Base-by-base conservation (phyloP, 2,888 invertebrate species). In the Orgyia antiqua region DNA sequence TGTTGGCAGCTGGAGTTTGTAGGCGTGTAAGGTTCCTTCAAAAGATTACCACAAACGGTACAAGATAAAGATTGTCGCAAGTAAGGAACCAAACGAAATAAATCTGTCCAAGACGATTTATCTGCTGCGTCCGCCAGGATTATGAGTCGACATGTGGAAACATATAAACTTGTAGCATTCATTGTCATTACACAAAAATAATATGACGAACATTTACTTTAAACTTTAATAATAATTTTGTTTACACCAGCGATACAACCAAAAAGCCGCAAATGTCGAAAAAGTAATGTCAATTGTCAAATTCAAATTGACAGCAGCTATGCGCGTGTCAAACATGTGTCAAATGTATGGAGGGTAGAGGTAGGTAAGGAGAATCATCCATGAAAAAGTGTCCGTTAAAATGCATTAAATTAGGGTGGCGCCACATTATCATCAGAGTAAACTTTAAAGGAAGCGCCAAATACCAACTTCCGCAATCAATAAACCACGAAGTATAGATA, bases 61-160 rank as follows among this genome's bases (percentile, higher is more conserved):
- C 97, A 97, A 51, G 94, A 93, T 56, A 97, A 87, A 43, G 94
- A 93, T 71, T 95, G 94, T 36, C 96, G 89, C 64, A 97, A 88
- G 79, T 94, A 94, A 3, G 95, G 94, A 52, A 97, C 89, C 59
- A 94, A 89, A 54, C 93, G 89, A 77, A 93, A 93, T 54, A 96
- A 88, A 79, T 96, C 95, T 31, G 90, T 89, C 92, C 94, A 93
- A 33, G 92, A 89, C 64, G 90, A 90, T 49, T 91, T 90, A 68
- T 92, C 91, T 36, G 89, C 88, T 26, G 90, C 88, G 55, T 93
- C 90, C 35, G 94, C 92, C 73, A 92, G 89, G 63, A 95, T 87
- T 60, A 94, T 92, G 65, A 93, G 88, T 58, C 93, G 90, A 83
- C 93, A 93, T 36, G 94, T 94, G 54, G 93, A 92, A 51, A 94